Percentiles rank a stretch among this genome's conserved stretches.
phyloP scores from a whole-genome alignment of 2,888 invertebrate genomes.

The Pristionchus entomophagus region DNA sequence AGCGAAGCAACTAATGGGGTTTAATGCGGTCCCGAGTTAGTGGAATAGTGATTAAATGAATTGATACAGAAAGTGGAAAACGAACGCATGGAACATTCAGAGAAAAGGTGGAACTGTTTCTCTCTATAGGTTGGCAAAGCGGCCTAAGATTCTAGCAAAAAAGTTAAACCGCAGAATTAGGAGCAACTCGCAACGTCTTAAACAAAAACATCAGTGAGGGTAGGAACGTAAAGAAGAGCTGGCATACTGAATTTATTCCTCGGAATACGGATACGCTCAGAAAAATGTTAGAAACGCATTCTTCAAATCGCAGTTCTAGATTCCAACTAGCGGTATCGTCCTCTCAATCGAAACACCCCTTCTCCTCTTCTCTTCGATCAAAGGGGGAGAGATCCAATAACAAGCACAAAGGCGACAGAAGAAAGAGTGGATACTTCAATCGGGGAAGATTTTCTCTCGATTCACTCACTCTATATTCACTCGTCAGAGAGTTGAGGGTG shows the following conservation, averaged over 20 bases:
- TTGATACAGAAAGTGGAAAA: too few species aligned
- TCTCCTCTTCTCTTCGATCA: background rate
- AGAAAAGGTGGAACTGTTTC: too few species aligned
- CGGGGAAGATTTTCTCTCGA: background rate
- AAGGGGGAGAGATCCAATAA: constrained; percentile 16
- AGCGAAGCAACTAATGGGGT: too few species aligned
- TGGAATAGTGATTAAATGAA: too few species aligned
- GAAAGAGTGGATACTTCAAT: background rate
- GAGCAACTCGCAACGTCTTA: background rate
- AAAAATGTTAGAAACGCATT: too few species aligned
- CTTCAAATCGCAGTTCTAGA: too few species aligned
- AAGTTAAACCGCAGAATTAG: background rate
- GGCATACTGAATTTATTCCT: too few species aligned
- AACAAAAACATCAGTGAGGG: background rate
- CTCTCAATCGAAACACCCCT: background rate
- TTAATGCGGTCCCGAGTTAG: too few species aligned
- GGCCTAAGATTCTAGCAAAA: background rate
- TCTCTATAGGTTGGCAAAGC: too few species aligned
- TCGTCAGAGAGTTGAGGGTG: background rate
- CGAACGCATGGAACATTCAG: too few species aligned
- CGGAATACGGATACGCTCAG: too few species aligned
- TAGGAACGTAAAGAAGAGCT: background rate
- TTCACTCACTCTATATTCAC: background rate
- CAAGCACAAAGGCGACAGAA: background rate
- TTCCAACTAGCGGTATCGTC: background rate